These are phyloP conservation scores for Podarcis siculus DNA, from an alignment of 2,797 vertebrate species.

Conservation along the genomic window DNA sequence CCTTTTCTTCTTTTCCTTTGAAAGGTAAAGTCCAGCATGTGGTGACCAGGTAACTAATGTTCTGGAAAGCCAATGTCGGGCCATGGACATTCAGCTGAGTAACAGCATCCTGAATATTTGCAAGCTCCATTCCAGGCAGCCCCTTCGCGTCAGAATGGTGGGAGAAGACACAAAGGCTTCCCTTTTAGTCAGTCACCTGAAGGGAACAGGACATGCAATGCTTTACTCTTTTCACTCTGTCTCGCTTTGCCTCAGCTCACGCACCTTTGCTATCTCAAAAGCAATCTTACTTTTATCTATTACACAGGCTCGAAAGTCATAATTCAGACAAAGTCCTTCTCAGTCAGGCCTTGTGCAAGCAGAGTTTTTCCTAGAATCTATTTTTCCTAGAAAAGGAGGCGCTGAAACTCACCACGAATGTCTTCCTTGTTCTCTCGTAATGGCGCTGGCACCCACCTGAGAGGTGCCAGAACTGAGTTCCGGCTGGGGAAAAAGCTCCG, in stretches of 20 bases:
- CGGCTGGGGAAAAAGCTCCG: too few species aligned
- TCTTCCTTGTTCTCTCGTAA: too few species aligned
- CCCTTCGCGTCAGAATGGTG: not conserved
- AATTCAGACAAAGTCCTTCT: conserved; percentile 16
- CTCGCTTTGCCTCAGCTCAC: not conserved
- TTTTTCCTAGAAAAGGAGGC: too few species aligned
- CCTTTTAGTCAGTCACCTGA: not conserved
- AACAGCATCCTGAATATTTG: conserved; percentile 7
- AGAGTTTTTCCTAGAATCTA: not conserved
- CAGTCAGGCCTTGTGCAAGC: not conserved
- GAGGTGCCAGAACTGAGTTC: too few species aligned
- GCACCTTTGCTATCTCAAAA: not conserved
- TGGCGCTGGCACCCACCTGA: too few species aligned
- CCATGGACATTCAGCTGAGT: conserved; percentile 2
- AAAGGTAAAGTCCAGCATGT: not conserved
- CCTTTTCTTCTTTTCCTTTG: conserved; percentile 20
- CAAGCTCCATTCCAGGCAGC: conserved; percentile 6
- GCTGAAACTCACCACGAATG: too few species aligned
- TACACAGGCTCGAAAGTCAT: not conserved
- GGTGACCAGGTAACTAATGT: conserved; percentile 17
- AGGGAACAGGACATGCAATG: not conserved
- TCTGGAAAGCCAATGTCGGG: conserved; percentile 25
- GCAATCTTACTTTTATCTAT: not conserved
- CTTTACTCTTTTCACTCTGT: not conserved
- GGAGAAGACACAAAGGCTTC: not conserved